Conservation (phyloP, 2,113 vertebrate species). For the western clawed frog (Xenopus tropicalis) region DNA sequence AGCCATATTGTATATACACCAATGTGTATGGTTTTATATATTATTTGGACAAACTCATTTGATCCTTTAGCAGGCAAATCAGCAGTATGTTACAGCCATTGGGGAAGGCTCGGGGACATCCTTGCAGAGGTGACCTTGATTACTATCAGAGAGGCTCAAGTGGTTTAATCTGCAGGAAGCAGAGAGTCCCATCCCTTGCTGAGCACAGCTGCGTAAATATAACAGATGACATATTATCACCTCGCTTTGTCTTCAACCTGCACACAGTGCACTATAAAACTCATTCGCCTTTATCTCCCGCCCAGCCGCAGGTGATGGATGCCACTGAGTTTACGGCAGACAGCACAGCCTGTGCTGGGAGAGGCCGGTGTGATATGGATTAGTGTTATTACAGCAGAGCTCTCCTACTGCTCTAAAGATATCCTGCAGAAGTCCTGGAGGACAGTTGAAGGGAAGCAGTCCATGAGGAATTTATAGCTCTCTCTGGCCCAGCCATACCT, state of each 20-base stretch:
- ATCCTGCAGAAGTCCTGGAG: constrained; percentile 11
- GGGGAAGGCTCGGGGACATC: neutral
- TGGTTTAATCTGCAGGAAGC: constrained; percentile 70
- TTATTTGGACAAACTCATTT: too few relatives aligned
- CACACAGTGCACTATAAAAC: constrained; percentile 59
- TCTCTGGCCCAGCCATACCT: neutral
- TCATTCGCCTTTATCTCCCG: constrained; percentile 63
- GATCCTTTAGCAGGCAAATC: neutral
- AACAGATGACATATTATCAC: constrained; percentile 66
- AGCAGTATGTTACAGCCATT: neutral
- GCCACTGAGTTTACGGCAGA: constrained; percentile 34
- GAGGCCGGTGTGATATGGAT: constrained; percentile 12
- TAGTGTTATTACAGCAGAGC: constrained; percentile 18
- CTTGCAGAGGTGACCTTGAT: constrained; percentile 57
- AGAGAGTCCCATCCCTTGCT: constrained; percentile 50
- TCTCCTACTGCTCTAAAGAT: constrained; percentile 2
- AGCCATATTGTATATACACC: too few relatives aligned
- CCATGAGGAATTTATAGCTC: neutral
- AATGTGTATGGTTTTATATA: too few relatives aligned
- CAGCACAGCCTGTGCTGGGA: constrained; percentile 12
- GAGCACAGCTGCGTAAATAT: constrained; percentile 57
- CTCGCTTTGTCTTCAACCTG: constrained; percentile 32
- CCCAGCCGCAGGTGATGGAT: constrained; percentile 66
- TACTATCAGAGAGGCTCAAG: constrained; percentile 58
- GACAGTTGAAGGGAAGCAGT: constrained; percentile 14